phyloP scores from a whole-genome alignment of 2,797 vertebrate species.

The Malacoctenus gilli region DNA sequence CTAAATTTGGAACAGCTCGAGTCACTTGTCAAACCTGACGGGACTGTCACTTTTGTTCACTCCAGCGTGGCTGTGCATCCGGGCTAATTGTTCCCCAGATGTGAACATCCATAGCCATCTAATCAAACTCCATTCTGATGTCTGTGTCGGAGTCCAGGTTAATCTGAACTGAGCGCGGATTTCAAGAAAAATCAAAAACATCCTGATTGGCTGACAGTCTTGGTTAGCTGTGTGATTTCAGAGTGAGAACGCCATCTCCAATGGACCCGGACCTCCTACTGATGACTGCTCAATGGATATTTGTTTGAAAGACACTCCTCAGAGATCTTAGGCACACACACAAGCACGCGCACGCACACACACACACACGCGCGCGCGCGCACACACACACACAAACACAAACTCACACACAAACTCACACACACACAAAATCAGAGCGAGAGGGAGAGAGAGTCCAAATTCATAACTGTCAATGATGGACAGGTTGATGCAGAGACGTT shows the following conservation, averaged over 20 bases:
- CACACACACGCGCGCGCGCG: constrained; percentile 1
- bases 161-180: constrained; percentile 83
- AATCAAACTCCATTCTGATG: constrained; percentile 76
- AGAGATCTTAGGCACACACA: constrained; percentile 71
- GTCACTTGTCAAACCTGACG: constrained; percentile 69
- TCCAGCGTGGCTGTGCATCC: constrained; percentile 58
- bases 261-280: constrained; percentile 82
- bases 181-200: constrained; percentile 83
- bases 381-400: no score
- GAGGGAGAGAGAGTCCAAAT: constrained; percentile 74
- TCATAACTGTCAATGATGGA: constrained; percentile 80
- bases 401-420: no score
- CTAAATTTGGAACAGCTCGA: constrained; percentile 73
- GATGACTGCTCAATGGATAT: constrained; percentile 79
- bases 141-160: constrained; percentile 81
- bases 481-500: constrained; percentile 68
- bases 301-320: constrained; percentile 81
- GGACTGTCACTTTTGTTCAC: constrained; percentile 63
- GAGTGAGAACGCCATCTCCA: constrained; percentile 78
- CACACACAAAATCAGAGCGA: no score
- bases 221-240: constrained; percentile 77
- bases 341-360: constrained; percentile 39
- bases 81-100: constrained; percentile 83
- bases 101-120: constrained; percentile 74
- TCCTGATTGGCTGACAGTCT: constrained; percentile 83